Evolutionary conservation across 2,888 invertebrate genomes (phyloP), one percentile per base, ranked within the genome.

Genomic region (Iselma pallidipennis): DNA sequence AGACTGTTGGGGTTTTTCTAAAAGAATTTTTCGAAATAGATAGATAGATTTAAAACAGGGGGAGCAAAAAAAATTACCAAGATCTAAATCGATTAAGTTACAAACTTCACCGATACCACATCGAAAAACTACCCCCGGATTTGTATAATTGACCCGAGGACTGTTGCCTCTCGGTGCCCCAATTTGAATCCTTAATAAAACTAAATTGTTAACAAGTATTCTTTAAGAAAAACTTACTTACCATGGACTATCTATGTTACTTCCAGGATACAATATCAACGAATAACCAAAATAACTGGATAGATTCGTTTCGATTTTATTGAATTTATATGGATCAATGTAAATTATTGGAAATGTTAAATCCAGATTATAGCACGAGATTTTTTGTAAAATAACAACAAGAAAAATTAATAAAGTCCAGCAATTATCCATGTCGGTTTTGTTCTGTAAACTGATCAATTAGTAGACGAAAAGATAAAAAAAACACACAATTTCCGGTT

Each of bases 271-370:
- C 9, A 80, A 59, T 25, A 78, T 70, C n/a, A 79, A 72, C 4
- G 80, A 77, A 68, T 72, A 81, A 29, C 81, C 81, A 61, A 80
- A 81, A 65, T 80, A 81, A 66, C 72, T 77, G 7, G 66, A 57
- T 52, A 71, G 71, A 6, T 59, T 45, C 7, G 37, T 28, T 5
- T 59, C 19, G 29, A 57, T 57, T 16, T 33, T 6, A 16, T 31
- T 14, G 42, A 26, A 21, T 21, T 16, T 55, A 37, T 49, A 45
- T 4, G 78, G 77, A 64, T 77, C 69, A 28, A 61, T 52, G 50
- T 76, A 80, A 4, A 80, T 61, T 52, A 74, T 66, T 0, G 72
- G 74, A 62, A 67, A 72, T 49, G 71, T 59, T 4, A 65, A 66
- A 61, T 81, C 76, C n/a, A 81, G 66, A 67, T 78, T 79, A 62